Evolutionary conservation across 1,140 invertebrate species (phyloP).

Genomic region (Penaeus vannamei): DNA sequence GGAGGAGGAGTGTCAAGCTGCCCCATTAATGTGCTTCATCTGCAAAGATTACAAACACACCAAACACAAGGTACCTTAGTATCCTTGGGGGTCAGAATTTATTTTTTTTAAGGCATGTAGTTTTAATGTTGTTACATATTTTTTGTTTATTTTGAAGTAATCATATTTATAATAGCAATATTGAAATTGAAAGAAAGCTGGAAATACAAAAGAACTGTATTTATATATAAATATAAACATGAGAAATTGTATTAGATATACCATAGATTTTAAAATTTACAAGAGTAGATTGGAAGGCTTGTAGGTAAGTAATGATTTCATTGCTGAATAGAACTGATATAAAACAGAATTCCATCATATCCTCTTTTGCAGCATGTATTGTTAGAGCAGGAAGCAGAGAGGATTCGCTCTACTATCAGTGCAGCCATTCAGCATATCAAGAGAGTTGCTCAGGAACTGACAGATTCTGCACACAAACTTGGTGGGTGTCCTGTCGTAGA

Average conservation of each 20-base stretch:
- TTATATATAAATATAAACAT: no score
- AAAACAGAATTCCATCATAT: not conserved
- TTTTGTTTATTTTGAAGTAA: slow-evolving; percentile 69
- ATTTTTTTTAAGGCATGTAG: slow-evolving; percentile 74
- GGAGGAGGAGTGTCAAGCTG: slow-evolving; percentile 75
- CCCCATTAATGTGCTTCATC: slow-evolving; percentile 77
- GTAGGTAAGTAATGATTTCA: no score
- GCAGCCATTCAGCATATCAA: slow-evolving; percentile 72
- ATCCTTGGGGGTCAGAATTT: slow-evolving; percentile 71
- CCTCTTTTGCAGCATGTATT: slow-evolving; percentile 74
- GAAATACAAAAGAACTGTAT: no score
- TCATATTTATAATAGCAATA: no score
- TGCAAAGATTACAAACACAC: slow-evolving; percentile 74
- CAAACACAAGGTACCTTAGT: slow-evolving; percentile 60
- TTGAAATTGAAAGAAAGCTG: no score
- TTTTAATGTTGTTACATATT: no score
- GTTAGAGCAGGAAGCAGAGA: slow-evolving; percentile 77
- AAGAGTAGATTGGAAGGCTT: no score
- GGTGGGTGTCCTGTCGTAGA: slow-evolving; percentile 68
- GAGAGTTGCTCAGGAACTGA: slow-evolving; percentile 77
- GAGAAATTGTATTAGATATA: no score
- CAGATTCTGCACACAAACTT: slow-evolving; percentile 75
- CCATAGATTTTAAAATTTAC: no score
- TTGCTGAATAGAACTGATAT: no score
- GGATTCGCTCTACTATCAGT: slow-evolving; percentile 74